phyloP scores from a whole-genome alignment of 1,140 invertebrate species.

The Leptopilina boulardi region DNA sequence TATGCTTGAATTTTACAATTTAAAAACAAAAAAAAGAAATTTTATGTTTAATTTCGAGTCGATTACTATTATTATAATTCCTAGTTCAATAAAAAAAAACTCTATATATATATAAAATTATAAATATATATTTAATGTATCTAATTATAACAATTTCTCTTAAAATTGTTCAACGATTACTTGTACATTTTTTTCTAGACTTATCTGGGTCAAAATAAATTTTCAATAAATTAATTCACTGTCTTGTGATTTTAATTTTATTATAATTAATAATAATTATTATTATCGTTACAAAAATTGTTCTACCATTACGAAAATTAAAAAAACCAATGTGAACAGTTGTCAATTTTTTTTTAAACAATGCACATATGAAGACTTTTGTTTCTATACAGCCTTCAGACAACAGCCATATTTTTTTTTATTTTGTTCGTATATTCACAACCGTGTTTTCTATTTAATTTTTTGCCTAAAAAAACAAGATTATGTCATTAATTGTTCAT shows the following conservation, averaged over 20 bases:
- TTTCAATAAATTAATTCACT: neutral
- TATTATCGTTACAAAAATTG: no score
- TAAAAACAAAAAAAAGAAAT: neutral
- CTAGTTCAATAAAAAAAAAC: neutral
- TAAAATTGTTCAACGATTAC: constrained; percentile 7
- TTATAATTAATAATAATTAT: no score
- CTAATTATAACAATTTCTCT: neutral
- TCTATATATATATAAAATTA: no score
- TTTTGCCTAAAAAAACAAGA: neutral
- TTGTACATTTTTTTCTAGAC: constrained; percentile 11
- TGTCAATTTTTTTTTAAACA: neutral
- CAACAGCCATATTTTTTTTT: constrained; percentile 1
- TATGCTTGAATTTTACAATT: no score
- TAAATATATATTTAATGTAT: neutral
- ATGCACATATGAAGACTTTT: neutral
- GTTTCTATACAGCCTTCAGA: constrained; percentile 10
- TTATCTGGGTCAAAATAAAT: constrained; percentile 18
- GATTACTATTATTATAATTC: neutral
- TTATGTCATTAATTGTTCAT: neutral
- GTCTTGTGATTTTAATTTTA: neutral
- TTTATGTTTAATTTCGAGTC: neutral
- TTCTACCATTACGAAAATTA: neutral
- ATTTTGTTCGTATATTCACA: constrained; percentile 3
- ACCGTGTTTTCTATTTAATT: neutral
- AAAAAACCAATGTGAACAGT: neutral